Percentiles rank a stretch among this genome's conserved stretches.
These are phyloP conservation scores for Panthera tigris DNA, from an alignment of 2,113 vertebrate genomes.

Conservation along the genomic window DNA sequence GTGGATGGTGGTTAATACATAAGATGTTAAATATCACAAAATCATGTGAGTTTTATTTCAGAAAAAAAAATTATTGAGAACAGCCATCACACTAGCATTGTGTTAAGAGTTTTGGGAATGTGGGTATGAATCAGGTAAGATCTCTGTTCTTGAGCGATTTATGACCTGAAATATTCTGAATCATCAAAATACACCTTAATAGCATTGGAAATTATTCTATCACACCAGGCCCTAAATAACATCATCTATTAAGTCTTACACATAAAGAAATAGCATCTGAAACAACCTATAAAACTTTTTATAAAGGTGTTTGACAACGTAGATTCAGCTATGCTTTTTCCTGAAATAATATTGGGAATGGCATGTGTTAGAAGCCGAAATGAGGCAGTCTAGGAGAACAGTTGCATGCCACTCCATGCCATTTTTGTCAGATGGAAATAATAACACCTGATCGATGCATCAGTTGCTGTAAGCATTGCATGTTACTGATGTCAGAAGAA, in stretches of 20 bases:
- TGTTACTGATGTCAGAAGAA: background rate
- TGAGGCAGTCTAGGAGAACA: background rate
- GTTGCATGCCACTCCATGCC: background rate
- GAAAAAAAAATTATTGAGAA: background rate
- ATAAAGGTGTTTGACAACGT: background rate
- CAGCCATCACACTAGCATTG: background rate
- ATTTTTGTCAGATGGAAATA: background rate
- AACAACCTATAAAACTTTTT: background rate
- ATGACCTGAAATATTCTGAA: background rate
- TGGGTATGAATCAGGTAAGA: background rate
- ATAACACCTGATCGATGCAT: background rate
- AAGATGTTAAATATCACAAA: background rate
- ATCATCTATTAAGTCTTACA: background rate
- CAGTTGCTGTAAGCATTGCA: background rate
- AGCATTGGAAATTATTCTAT: background rate
- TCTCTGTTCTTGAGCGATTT: constrained; percentile 41
- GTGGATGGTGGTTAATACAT: background rate
- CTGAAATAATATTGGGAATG: background rate
- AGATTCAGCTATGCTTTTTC: background rate
- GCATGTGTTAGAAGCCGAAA: background rate
- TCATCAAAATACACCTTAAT: constrained; percentile 2
- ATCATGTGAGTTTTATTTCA: background rate
- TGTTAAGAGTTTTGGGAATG: background rate
- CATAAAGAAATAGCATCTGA: background rate
- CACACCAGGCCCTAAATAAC: background rate